Percentiles rank a stretch among this genome's conserved stretches.
phyloP scores from a whole-genome alignment of 2,888 invertebrate genomes.

The Rhagium mordax region DNA sequence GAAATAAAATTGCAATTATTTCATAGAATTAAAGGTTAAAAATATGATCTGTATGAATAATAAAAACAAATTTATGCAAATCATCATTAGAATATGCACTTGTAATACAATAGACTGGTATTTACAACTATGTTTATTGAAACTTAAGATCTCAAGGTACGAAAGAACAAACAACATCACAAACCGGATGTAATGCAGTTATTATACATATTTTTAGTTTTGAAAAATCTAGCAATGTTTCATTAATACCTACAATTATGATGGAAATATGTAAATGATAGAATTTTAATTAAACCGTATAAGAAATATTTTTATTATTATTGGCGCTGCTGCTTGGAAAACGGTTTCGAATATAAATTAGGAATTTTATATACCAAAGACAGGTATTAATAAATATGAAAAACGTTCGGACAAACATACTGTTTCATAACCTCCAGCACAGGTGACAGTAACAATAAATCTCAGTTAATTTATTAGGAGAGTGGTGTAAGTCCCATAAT shows the following conservation, averaged over 20 bases:
- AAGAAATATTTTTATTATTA: conserved; percentile 29
- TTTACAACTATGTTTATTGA: neutral
- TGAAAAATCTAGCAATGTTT: too few species aligned
- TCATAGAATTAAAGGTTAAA: neutral
- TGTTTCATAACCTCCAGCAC: conserved; percentile 64
- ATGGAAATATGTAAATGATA: neutral
- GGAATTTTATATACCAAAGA: conserved; percentile 50
- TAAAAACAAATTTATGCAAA: neutral
- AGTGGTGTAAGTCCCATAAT: conserved; percentile 54
- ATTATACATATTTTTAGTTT: too few species aligned
- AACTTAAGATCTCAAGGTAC: neutral
- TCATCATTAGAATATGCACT: neutral
- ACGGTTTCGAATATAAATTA: conserved; percentile 50
- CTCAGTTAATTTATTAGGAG: conserved; percentile 61
- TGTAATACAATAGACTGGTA: neutral
- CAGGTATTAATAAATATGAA: conserved; percentile 59
- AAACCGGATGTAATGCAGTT: too few species aligned
- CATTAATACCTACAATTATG: too few species aligned
- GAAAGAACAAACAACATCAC: neutral
- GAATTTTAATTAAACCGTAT: neutral
- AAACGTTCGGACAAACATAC: conserved; percentile 57
- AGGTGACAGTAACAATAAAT: conserved; percentile 61
- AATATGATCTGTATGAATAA: neutral
- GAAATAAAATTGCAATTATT: neutral
- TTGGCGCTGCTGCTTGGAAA: conserved; percentile 28